Conservation (phyloP, 1,140 invertebrate species). For the Harlomillsia oculata region DNA sequence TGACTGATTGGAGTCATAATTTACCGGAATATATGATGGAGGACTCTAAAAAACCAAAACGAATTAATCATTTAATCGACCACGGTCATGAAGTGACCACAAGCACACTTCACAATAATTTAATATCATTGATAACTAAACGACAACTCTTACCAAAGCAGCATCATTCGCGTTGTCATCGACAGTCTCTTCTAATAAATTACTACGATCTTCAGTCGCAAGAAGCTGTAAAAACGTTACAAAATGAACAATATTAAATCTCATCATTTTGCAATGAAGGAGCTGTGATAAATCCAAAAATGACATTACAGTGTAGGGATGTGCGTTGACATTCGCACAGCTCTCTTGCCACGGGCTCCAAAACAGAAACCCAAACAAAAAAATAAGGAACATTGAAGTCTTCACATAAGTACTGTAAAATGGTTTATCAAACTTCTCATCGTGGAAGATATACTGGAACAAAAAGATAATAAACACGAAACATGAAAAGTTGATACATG, state of each 20-base stretch:
- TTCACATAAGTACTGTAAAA: conserved; percentile 83
- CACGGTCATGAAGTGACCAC: too few relatives aligned
- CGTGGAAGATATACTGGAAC: conserved; percentile 69
- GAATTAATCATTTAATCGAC: too few relatives aligned
- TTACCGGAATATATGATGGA: conserved; percentile 71
- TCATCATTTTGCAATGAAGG: not conserved
- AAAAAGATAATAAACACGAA: conserved; percentile 35
- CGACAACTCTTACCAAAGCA: conserved; percentile 15
- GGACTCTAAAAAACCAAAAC: conserved; percentile 54
- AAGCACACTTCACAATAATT: too few relatives aligned
- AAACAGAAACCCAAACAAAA: conserved; percentile 68
- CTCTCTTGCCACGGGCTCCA: conserved; percentile 71
- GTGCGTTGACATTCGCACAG: conserved; percentile 50
- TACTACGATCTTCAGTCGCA: conserved; percentile 21
- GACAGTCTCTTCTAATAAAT: conserved; percentile 8
- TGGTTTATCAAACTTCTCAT: conserved; percentile 70
- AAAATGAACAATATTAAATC: not conserved
- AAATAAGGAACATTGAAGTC: conserved; percentile 76
- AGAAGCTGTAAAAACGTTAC: conserved; percentile 10
- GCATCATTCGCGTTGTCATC: conserved; percentile 32
- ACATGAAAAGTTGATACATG: too few relatives aligned
- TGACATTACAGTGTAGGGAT: conserved; percentile 52
- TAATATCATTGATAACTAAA: too few relatives aligned
- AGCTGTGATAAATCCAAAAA: not conserved
- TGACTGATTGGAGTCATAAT: conserved; percentile 57